phyloP scores from a whole-genome alignment of 2,888 invertebrate species.

The Crossocerus cetratus region DNA sequence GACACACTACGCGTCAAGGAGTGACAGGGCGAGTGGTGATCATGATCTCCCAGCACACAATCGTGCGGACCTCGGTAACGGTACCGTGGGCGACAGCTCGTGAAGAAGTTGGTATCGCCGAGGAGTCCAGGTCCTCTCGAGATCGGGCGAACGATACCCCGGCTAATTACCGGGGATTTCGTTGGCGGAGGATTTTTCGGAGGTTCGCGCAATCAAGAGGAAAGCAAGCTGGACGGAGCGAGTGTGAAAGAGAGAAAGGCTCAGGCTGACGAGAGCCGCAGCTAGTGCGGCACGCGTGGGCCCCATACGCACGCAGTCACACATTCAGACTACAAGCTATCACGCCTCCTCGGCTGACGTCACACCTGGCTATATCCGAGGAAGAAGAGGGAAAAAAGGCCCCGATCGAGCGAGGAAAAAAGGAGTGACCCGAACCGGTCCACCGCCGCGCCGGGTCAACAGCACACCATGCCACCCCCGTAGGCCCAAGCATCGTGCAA shows the following conservation, averaged over 20 bases:
- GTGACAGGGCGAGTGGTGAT: neutral
- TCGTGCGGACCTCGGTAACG: neutral
- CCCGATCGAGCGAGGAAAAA: slow-evolving; percentile 53
- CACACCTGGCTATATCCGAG: slow-evolving; percentile 62
- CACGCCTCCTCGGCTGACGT: slow-evolving; percentile 66
- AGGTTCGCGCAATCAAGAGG: slow-evolving; percentile 11
- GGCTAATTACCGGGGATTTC: slow-evolving; percentile 10
- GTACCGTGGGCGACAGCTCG: slow-evolving; percentile 2
- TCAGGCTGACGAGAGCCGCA: slow-evolving; percentile 23
- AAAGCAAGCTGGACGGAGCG: neutral
- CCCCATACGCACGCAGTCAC: slow-evolving; percentile 56
- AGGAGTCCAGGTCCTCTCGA: neutral
- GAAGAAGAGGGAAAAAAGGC: slow-evolving; percentile 45
- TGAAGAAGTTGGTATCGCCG: slow-evolving; percentile 13
- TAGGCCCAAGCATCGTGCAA: slow-evolving; percentile 46
- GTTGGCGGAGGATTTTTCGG: slow-evolving; percentile 4
- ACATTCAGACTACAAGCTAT: slow-evolving; percentile 45
- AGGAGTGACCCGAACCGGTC: slow-evolving; percentile 72
- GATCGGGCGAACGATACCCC: neutral
- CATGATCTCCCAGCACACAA: slow-evolving; percentile 3
- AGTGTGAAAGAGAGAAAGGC: slow-evolving; percentile 15
- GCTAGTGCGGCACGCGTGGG: slow-evolving; percentile 52
- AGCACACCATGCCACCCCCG: slow-evolving; percentile 60
- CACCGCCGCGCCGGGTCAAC: slow-evolving; percentile 62
- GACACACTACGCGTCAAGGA: neutral